A percentile compares a stretch with the other conserved stretches of the same genome.
Evolutionary conservation across 1,140 invertebrate species (phyloP).

Genomic region (Drosophila grimshawi): DNA sequence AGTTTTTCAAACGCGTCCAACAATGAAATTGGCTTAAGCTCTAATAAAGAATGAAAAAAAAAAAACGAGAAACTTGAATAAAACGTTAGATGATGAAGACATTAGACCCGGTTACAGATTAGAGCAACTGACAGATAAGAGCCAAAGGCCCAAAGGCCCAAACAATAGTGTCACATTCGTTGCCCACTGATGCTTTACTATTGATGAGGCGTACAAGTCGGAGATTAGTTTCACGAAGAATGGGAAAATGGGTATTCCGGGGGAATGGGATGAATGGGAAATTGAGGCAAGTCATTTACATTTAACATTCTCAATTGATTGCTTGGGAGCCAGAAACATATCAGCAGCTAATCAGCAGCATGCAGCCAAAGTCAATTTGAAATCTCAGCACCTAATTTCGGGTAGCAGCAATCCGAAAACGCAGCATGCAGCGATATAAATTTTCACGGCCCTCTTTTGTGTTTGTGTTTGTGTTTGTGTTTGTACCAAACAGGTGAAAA

Average conservation of each 20-base stretch:
- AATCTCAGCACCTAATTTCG: conserved; percentile 76
- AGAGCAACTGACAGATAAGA: conserved; percentile 40
- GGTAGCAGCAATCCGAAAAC: conserved; percentile 40
- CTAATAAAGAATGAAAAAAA: neutral
- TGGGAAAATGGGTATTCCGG: neutral
- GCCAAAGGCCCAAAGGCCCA: conserved; percentile 7
- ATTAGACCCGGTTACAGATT: conserved; percentile 50
- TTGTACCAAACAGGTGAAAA: conserved; percentile 40
- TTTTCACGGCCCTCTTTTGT: conserved; percentile 61
- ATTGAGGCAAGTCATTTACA: conserved; percentile 57
- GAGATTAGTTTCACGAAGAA: conserved; percentile 34
- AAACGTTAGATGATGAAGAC: conserved; percentile 62
- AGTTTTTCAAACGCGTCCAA: neutral
- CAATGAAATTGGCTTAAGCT: conserved; percentile 45
- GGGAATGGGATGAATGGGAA: neutral
- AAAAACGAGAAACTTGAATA: conserved; percentile 14
- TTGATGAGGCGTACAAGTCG: conserved; percentile 23
- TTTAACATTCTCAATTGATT: conserved; percentile 68
- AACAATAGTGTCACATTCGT: conserved; percentile 72
- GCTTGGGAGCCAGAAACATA: conserved; percentile 61
- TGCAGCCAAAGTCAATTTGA: conserved; percentile 67
- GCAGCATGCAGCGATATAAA: conserved; percentile 47
- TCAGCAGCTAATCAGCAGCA: conserved; percentile 79
- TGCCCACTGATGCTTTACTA: conserved; percentile 55
- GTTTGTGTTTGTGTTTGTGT: conserved; percentile 29